Percentiles rank a stretch among this genome's conserved stretches.
phyloP scores from a whole-genome alignment of 2,888 invertebrate species.

The Auanema sp. region DNA sequence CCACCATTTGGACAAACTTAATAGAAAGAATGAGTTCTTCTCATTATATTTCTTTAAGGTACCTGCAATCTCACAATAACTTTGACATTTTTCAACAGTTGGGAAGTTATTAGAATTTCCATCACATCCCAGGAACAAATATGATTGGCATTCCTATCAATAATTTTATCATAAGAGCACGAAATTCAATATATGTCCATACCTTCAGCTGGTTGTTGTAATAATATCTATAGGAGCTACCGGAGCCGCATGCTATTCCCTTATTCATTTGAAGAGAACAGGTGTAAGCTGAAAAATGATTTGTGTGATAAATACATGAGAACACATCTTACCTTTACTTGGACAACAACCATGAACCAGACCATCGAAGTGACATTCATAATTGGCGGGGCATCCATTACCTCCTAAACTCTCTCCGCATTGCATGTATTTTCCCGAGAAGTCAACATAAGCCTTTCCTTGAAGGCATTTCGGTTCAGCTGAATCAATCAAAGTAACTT shows the following conservation, averaged over 20 bases:
- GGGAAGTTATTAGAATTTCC: slow-evolving; percentile 56
- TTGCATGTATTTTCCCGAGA: slow-evolving; percentile 41
- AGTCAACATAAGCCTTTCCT: slow-evolving; percentile 44
- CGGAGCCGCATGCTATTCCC: slow-evolving; percentile 45
- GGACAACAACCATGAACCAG: slow-evolving; percentile 53
- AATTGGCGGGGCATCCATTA: slow-evolving; percentile 45
- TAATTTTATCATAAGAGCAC: neutral
- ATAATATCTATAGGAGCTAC: slow-evolving; percentile 39
- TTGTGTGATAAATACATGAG: neutral
- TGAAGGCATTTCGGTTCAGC: slow-evolving; percentile 47
- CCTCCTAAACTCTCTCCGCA: slow-evolving; percentile 38
- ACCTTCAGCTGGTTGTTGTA: slow-evolving; percentile 46
- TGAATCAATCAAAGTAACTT: slow-evolving; percentile 22
- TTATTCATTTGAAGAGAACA: slow-evolving; percentile 45
- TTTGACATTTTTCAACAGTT: slow-evolving; percentile 44
- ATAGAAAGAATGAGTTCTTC: neutral
- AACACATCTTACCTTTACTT: slow-evolving; percentile 24
- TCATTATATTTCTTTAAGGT: no score
- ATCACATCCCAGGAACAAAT: slow-evolving; percentile 49
- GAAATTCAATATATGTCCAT: neutral
- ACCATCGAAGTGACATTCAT: slow-evolving; percentile 51
- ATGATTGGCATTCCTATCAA: slow-evolving; percentile 42
- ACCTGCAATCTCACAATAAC: slow-evolving; percentile 49
- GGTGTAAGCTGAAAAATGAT: slow-evolving; percentile 31
- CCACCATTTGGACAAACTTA: slow-evolving; percentile 53